Base-by-base conservation (phyloP, 53 echinoderm and acorn worm species). In the Paracentrotus lividus region DNA sequence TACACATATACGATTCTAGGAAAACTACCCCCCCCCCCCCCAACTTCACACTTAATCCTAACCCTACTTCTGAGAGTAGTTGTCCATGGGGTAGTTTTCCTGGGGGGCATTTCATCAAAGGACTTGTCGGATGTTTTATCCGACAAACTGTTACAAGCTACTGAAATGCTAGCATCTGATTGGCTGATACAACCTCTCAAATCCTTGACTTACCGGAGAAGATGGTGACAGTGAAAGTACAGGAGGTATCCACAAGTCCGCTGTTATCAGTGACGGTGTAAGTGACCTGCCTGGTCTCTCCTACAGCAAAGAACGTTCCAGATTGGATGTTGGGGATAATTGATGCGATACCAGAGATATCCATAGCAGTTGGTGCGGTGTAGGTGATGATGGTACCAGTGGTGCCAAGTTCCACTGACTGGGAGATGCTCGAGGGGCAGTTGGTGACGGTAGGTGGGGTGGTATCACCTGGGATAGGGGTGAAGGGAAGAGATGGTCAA, bases 151-250 rank as follows among this genome's bases (percentile, higher is more conserved):
- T n/a, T n/a, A n/a, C n/a, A n/a, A n/a, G n/a, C n/a, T n/a, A n/a
- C n/a, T n/a, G n/a, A n/a, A n/a, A n/a, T n/a, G n/a, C n/a, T n/a
- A n/a, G n/a, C n/a, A n/a, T n/a, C n/a, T n/a, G n/a, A n/a, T n/a
- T n/a, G n/a, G n/a, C n/a, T n/a, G n/a, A n/a, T n/a, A n/a, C n/a
- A n/a, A n/a, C n/a, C n/a, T n/a, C n/a, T n/a, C n/a, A n/a, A n/a
- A n/a, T n/a, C n/a, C n/a, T n/a, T n/a, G 40, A 60, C 92, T 88
- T 78, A 95, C 95, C 68, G 86, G 94, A 54, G 29, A 66, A 94
- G 61, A 96, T 72, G 51, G 93, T 94, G 33, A 97, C 93, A 38
- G 94, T 87, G 85, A 97, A 97, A 14, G 88, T 45, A 78, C 96
- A 96, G 56, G 42, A 84, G 44, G 65, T 66, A 52, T 86, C 93